phyloP scores from a whole-genome alignment of 2,888 invertebrate genomes.

The Horisme vitalbata region DNA sequence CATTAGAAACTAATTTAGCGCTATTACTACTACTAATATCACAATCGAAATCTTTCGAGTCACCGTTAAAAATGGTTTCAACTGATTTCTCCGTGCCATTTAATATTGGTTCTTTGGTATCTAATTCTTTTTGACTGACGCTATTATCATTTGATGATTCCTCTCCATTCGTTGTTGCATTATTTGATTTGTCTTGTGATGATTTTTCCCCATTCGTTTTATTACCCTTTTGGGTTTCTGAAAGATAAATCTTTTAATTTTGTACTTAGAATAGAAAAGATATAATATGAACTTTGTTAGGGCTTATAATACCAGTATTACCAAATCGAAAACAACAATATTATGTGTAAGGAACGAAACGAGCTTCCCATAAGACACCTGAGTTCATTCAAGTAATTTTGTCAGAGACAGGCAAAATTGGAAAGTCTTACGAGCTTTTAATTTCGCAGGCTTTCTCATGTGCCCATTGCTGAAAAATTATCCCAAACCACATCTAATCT shows the following conservation, averaged over 20 bases:
- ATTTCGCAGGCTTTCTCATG: too few species aligned
- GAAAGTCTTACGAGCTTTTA: too few species aligned
- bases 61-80: constrained; percentile 67
- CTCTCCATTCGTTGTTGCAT: constrained; percentile 59
- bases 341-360: too few species aligned
- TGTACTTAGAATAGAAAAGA: too few species aligned
- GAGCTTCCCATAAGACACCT: too few species aligned
- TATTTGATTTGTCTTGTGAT: constrained; percentile 53
- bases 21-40: constrained; percentile 81
- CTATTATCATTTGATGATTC: constrained; percentile 51
- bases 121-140: constrained; percentile 58
- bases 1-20: constrained; percentile 78
- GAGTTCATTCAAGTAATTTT: too few species aligned
- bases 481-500: too few species aligned
- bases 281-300: too few species aligned
- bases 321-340: too few species aligned
- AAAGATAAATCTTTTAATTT: constrained; percentile 32
- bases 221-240: constrained; percentile 61
- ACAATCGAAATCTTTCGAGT: constrained; percentile 73
- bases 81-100: constrained; percentile 65
- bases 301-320: too few species aligned
- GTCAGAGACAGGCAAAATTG: too few species aligned
- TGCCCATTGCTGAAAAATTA: too few species aligned
- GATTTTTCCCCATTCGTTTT: constrained; percentile 60
- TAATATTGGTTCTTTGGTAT: constrained; percentile 75